Evolutionary conservation across 2,797 vertebrate species (phyloP), one percentile per base, ranked within the genome.

Genomic region (Epinephelus awoara): DNA sequence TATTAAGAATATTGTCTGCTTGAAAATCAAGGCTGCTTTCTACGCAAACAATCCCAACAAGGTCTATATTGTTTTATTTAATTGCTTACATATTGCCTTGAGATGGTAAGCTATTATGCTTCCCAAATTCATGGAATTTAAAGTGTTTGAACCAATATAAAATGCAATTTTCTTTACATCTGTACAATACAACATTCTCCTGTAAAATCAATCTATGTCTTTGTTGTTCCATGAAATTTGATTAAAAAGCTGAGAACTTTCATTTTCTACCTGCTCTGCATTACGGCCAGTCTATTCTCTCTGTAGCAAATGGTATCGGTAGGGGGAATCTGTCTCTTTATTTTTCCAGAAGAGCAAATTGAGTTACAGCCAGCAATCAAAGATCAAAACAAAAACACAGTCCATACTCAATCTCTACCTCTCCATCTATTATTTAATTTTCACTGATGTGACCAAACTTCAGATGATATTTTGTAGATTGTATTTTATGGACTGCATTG

Each of bases 81-180:
- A 50, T 34, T 65, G 12, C 27, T 50, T 13, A 19, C 47, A 65
- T 34, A 65, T 65, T 50, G 4, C 18, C 27, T 21, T 21, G 47
- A 29, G 62, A 65, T 21, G 23, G 21, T 13, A 27, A 47, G 34
- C 49, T 38, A 40, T 66, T 40, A 15, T 15, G 47, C 47, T 51
- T 42, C 50, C 55, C 27, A 50, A 51, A 67, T 52, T 18, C 17
- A 27, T 51, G 21, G 64, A 17, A 18, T 40, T 25, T n/a, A 42
- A 67, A 29, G n/a, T 6, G 49, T 54, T 54, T 67, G 38, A 67
- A 67, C 11, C 17, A 25, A 23, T 25, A 54, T 42, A 42, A 51
- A 34, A 65, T 49, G 17, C 27, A 67, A 42, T 67, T 42, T 23
- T 44, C 17, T 67, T 67, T 3, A 55, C 0, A 67, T 42, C 23